phyloP scores from a whole-genome alignment of 92 coral and sea anemone species.

The Actinostola sp. region DNA sequence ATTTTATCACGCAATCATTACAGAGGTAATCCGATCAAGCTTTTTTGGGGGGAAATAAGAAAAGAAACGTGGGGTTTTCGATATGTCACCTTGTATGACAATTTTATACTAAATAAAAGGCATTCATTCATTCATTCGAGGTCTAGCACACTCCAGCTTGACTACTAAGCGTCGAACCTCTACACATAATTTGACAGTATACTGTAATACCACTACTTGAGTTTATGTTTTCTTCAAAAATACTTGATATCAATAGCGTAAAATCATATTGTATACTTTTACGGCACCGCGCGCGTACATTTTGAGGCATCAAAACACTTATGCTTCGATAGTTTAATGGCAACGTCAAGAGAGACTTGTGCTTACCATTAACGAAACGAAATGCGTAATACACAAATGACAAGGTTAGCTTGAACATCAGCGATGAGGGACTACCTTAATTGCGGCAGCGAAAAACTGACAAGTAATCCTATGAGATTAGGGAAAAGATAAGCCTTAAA shows the following conservation, averaged over 20 bases:
- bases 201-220: not conserved
- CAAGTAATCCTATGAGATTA: not conserved
- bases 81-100: no score
- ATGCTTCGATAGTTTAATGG: not conserved
- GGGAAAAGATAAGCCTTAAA: not conserved
- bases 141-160: no score
- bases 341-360: not conserved
- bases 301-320: not conserved
- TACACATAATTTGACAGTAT: no score
- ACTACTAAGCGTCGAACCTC: no score
- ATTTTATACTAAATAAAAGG: no score
- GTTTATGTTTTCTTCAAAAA: not conserved
- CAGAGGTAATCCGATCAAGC: no score
- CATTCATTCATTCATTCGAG: no score
- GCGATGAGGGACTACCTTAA: not conserved
- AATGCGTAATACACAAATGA: not conserved
- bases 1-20: no score
- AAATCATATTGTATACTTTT: not conserved
- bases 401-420: constrained; percentile 1
- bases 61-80: no score
- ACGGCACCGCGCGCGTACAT: not conserved
- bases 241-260: not conserved
- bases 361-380: not conserved
- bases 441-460: not conserved
- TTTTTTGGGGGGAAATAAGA: no score